Evolutionary conservation across 2,113 vertebrate species (phyloP).

Genomic region (Elachura formosa): DNA sequence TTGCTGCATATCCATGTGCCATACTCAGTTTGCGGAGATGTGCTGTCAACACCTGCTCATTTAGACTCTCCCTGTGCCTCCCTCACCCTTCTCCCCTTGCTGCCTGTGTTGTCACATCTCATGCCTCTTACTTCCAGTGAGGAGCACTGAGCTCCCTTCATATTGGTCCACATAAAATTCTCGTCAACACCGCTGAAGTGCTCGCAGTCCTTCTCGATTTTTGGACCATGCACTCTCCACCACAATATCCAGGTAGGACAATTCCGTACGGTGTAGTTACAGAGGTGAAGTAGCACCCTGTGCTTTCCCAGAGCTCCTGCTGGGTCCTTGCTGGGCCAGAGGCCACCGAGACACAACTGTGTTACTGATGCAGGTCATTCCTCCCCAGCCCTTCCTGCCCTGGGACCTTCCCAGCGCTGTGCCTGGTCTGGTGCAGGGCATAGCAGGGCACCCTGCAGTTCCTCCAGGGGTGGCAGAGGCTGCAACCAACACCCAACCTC

Average conservation of each 20-base stretch:
- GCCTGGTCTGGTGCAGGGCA: no score
- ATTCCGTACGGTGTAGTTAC: background rate
- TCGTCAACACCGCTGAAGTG: accelerated
- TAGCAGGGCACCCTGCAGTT: background rate
- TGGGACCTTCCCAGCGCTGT: background rate
- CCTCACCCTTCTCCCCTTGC: background rate
- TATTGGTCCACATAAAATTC: background rate
- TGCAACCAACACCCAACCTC: background rate
- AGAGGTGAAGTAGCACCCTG: background rate
- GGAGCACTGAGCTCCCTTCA: background rate
- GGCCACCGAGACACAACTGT: background rate
- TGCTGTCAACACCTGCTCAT: background rate
- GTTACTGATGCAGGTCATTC: background rate
- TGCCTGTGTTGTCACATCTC: background rate
- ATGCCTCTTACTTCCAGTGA: background rate
- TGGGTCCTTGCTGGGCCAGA: background rate
- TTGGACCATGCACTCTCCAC: accelerated
- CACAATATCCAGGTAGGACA: background rate
- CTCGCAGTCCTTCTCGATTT: background rate
- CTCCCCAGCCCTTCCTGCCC: background rate
- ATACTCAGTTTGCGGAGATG: background rate
- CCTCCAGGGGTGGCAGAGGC: background rate
- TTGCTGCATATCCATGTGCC: accelerated
- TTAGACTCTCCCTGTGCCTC: background rate
- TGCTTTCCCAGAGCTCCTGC: background rate